Evolutionary conservation across 2,888 invertebrate genomes (phyloP).

Genomic region (Tetheella fluctuosa): DNA sequence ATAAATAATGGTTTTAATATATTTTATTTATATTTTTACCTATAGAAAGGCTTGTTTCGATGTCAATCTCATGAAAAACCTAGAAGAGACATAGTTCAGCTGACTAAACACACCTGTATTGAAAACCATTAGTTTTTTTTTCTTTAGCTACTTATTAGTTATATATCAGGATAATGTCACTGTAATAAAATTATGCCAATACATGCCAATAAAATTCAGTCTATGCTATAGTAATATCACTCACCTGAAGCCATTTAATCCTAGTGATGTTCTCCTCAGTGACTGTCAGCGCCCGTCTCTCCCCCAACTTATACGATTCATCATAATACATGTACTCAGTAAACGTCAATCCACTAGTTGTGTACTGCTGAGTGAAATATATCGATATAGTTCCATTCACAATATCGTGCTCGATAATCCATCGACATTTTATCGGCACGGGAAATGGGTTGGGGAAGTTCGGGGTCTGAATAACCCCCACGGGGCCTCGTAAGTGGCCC

Average conservation of each 20-base stretch:
- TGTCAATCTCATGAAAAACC: too few species aligned
- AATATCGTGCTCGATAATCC: constrained; percentile 93
- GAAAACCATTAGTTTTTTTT: too few species aligned
- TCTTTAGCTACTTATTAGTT: too few species aligned
- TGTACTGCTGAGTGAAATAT: constrained; percentile 95
- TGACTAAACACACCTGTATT: too few species aligned
- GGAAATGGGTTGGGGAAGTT: constrained; percentile 92
- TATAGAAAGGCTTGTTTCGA: too few species aligned
- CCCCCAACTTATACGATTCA: constrained; percentile 87
- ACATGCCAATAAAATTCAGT: too few species aligned
- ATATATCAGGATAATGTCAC: neutral
- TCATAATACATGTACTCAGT: constrained; percentile 91
- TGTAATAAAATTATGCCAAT: constrained; percentile 23
- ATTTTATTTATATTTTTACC: too few species aligned
- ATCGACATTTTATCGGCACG: constrained; percentile 93
- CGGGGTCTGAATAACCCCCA: constrained; percentile 91
- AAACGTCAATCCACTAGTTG: constrained; percentile 90
- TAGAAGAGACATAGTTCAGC: too few species aligned
- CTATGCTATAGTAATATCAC: too few species aligned
- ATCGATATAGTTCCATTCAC: constrained; percentile 90
- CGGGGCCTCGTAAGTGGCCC: constrained; percentile 85
- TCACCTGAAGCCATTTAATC: constrained; percentile 83
- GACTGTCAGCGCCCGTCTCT: constrained; percentile 86
- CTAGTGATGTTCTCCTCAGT: constrained; percentile 90
- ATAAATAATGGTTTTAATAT: too few species aligned